Percentiles rank a stretch among this genome's conserved stretches.
phyloP scores from a whole-genome alignment of 2,113 vertebrate species.

The Neodon shergylaensis region DNA sequence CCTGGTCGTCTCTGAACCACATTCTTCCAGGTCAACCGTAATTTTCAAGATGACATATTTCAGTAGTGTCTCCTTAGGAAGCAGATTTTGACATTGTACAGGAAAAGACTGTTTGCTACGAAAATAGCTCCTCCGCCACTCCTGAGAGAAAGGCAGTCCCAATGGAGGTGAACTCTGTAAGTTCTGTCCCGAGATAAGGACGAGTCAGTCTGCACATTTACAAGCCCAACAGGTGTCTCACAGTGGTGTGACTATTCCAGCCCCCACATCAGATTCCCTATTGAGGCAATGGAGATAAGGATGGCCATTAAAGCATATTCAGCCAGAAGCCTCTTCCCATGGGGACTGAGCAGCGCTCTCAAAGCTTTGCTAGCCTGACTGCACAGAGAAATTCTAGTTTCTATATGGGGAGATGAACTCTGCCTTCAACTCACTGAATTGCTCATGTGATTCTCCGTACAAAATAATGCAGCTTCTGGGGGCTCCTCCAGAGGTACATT shows the following conservation, averaged over 20 bases:
- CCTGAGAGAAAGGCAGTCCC: neutral
- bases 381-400: neutral
- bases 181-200: neutral
- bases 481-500: neutral
- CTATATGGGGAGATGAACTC: neutral
- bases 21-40: neutral
- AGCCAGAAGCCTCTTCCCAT: neutral
- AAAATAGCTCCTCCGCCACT: slow-evolving; percentile 7
- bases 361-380: neutral
- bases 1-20: neutral
- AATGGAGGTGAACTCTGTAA: neutral
- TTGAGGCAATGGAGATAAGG: neutral
- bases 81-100: slow-evolving; percentile 9
- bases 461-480: neutral
- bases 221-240: neutral
- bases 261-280: neutral
- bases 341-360: neutral
- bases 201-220: neutral
- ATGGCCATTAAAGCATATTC: neutral
- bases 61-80: slow-evolving; percentile 8
- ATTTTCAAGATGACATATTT: slow-evolving; percentile 25
- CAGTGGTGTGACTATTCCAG: too few relatives aligned
- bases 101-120: neutral
- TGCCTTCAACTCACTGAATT: neutral
- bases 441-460: neutral